A percentile compares a stretch with the other conserved stretches of the same genome.
phyloP scores from a whole-genome alignment of 1,140 invertebrate species.

The Drosophila leontia region DNA sequence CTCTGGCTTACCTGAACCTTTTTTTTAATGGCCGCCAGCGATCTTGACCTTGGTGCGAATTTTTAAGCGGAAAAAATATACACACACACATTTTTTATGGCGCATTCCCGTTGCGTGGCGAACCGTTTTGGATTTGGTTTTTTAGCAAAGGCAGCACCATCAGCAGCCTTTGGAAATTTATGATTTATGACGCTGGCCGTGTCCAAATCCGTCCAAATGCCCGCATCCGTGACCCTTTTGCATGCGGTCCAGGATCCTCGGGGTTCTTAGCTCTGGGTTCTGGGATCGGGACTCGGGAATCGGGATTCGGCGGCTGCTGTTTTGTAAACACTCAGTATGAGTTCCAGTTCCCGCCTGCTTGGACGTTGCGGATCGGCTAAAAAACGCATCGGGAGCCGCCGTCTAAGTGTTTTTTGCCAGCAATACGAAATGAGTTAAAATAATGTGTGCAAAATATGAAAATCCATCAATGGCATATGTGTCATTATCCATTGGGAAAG shows the following conservation, averaged over 20 bases:
- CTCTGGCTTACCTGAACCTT: slow-evolving; percentile 39
- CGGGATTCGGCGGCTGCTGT: slow-evolving; percentile 64
- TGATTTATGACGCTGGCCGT: slow-evolving; percentile 77
- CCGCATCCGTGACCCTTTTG: slow-evolving; percentile 72
- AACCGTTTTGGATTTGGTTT: slow-evolving; percentile 78
- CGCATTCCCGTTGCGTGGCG: slow-evolving; percentile 66
- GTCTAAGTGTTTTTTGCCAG: slow-evolving; percentile 17
- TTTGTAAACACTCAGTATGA: slow-evolving; percentile 84
- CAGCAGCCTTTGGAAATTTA: slow-evolving; percentile 70
- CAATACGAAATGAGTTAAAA: slow-evolving; percentile 55
- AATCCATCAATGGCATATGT: slow-evolving; percentile 43
- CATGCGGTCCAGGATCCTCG: slow-evolving; percentile 56
- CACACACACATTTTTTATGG: slow-evolving; percentile 71
- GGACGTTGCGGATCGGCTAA: slow-evolving; percentile 72
- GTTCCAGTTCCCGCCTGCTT: slow-evolving; percentile 61
- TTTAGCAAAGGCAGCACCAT: slow-evolving; percentile 53
- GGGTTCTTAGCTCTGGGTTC: slow-evolving; percentile 22
- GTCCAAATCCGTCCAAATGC: slow-evolving; percentile 43
- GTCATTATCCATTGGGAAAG: slow-evolving; percentile 36
- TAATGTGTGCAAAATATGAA: slow-evolving; percentile 57
- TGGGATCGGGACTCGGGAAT: slow-evolving; percentile 7
- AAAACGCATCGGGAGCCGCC: slow-evolving; percentile 37
- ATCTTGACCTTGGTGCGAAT: slow-evolving; percentile 70
- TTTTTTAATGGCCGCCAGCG: slow-evolving; percentile 69
- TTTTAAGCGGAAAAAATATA: slow-evolving; percentile 71